Conservation (phyloP, 2,797 vertebrate genomes). For the Cephalopachus bancanus region DNA sequence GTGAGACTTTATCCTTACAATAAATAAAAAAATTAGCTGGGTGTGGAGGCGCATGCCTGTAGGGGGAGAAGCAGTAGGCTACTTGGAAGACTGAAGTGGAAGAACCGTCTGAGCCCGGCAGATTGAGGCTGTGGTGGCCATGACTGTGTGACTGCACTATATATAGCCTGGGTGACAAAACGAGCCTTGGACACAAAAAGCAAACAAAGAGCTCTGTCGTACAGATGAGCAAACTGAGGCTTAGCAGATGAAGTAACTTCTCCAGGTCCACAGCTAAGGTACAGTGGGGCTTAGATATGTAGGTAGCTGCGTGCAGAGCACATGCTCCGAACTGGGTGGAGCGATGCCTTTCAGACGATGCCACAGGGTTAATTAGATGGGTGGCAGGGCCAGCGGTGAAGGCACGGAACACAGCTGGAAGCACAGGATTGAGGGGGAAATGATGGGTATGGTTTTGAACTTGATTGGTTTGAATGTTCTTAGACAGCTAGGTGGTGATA, state of each 20-base stretch:
- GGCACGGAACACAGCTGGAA: not conserved
- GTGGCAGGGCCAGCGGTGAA: not conserved
- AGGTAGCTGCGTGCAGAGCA: not conserved
- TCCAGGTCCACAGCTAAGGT: not conserved
- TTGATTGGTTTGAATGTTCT: not conserved
- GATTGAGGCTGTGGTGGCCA: no score
- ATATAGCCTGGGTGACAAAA: no score
- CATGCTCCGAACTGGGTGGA: not conserved
- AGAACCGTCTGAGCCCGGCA: no score
- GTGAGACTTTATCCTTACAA: no score
- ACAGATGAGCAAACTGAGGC: not conserved
- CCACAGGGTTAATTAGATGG: not conserved
- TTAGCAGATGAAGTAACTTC: not conserved
- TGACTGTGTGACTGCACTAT: no score
- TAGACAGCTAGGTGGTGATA: not conserved
- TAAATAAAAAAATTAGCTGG: no score
- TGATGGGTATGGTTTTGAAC: not conserved
- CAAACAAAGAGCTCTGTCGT: not conserved
- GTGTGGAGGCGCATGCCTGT: no score
- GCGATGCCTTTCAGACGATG: not conserved
- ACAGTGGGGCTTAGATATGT: not conserved
- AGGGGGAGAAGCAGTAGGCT: no score
- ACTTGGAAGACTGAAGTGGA: no score
- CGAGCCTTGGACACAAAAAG: no score
- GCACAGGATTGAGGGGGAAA: not conserved